A percentile compares a stretch with the other conserved stretches of the same genome.
These are phyloP conservation scores for Eleginops maclovinus DNA, from an alignment of 2,113 vertebrate genomes.

Conservation along the genomic window DNA sequence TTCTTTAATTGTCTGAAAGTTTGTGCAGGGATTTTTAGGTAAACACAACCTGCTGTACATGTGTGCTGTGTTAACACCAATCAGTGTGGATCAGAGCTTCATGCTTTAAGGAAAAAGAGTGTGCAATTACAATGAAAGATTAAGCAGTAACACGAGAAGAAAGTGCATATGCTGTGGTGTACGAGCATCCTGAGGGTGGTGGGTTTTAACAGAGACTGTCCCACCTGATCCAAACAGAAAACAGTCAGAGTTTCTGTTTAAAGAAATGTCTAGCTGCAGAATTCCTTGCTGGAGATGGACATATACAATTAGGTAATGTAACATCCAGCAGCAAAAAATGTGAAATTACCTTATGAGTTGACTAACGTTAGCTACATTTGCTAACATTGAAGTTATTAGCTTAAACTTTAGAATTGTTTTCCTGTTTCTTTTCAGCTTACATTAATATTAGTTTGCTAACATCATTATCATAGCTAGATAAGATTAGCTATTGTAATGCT, in stretches of 20 bases:
- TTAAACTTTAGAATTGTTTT: too few species aligned
- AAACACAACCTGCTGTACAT: constrained; percentile 8
- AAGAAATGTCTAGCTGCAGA: not conserved
- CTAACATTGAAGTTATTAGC: too few species aligned
- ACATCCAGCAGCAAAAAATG: too few species aligned
- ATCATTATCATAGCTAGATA: too few species aligned
- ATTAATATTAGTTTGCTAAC: too few species aligned
- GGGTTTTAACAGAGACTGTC: constrained; percentile 14
- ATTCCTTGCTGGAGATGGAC: not conserved
- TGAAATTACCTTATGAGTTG: too few species aligned
- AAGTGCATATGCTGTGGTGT: not conserved
- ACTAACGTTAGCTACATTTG: too few species aligned
- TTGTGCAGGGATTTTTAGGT: not conserved
- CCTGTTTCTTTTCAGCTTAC: too few species aligned
- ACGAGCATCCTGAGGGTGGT: constrained; percentile 21
- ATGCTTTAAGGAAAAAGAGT: constrained; percentile 13
- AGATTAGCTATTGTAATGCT: too few species aligned
- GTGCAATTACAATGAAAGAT: constrained; percentile 26
- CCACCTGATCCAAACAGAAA: not conserved
- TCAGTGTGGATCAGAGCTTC: constrained; percentile 7
- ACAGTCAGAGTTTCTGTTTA: not conserved
- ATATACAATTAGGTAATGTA: too few species aligned
- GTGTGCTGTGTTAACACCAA: constrained; percentile 9
- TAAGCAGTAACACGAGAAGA: constrained; percentile 1
- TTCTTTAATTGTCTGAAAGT: not conserved